A percentile compares a stretch with the other conserved stretches of the same genome.
Conservation (phyloP, 2,797 vertebrate species). For the Jordanella pulchra region DNA sequence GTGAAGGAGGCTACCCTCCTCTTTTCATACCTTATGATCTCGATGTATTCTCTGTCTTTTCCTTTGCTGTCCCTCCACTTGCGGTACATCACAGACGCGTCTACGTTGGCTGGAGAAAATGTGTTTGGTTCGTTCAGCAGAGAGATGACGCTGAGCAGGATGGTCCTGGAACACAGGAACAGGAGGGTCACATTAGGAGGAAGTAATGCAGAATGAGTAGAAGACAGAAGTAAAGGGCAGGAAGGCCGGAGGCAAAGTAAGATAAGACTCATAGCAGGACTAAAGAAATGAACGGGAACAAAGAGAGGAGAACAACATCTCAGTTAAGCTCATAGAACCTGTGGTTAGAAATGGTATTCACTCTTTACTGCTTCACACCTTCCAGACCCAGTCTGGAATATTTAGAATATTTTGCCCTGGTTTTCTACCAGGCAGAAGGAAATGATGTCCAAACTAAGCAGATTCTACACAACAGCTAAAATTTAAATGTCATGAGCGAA, state of each 20-base stretch:
- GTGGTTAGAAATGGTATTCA: slow-evolving; percentile 5
- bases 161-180: slow-evolving; percentile 81
- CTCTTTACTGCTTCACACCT: not conserved
- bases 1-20: not conserved
- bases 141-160: slow-evolving; percentile 95
- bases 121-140: slow-evolving; percentile 96
- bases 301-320: slow-evolving; percentile 9
- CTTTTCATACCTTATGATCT: slow-evolving; percentile 88
- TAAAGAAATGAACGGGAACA: slow-evolving; percentile 13
- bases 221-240: not conserved
- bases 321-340: slow-evolving; percentile 7
- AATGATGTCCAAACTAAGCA: not conserved
- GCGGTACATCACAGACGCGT: slow-evolving; percentile 96
- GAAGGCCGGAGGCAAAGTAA: slow-evolving; percentile 17
- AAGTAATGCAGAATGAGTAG: slow-evolving; percentile 7
- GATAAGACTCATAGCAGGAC: slow-evolving; percentile 32
- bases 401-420: not conserved
- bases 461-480: not conserved
- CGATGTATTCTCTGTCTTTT: slow-evolving; percentile 91
- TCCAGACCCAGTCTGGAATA: not conserved
- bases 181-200: slow-evolving; percentile 29
- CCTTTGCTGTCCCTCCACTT: slow-evolving; percentile 97
- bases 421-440: not conserved
- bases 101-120: slow-evolving; percentile 94
- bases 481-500: too few relatives aligned